phyloP scores from a whole-genome alignment of 2,797 vertebrate species.

The Harpagifer antarcticus region DNA sequence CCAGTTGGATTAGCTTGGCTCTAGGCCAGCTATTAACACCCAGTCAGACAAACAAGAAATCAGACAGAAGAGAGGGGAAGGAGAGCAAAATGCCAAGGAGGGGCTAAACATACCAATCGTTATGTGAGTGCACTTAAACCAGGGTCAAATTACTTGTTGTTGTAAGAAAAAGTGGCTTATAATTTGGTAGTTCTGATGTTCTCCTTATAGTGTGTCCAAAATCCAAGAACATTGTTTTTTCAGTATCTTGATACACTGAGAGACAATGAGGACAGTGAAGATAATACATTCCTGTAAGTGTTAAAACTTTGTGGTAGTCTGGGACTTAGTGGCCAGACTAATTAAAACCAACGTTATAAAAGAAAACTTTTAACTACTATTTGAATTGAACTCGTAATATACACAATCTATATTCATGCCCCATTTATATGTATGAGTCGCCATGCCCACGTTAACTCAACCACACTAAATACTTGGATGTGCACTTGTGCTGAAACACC shows the following conservation, averaged over 20 bases:
- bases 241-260: constrained; percentile 28
- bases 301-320: constrained; percentile 27
- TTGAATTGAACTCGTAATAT: constrained; percentile 12
- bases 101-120: too few species aligned
- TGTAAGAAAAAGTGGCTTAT: background rate
- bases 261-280: constrained; percentile 37
- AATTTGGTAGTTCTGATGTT: constrained; percentile 10
- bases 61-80: constrained; percentile 52
- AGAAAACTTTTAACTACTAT: background rate
- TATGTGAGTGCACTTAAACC: constrained; percentile 13
- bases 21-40: constrained; percentile 76
- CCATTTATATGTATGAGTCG: constrained; percentile 27
- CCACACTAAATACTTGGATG: constrained; percentile 36
- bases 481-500: constrained; percentile 35
- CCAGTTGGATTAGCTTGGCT: constrained; percentile 79
- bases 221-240: background rate
- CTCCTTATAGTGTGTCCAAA: background rate
- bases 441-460: constrained; percentile 22
- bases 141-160: background rate
- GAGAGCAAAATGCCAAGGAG: constrained; percentile 7
- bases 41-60: constrained; percentile 71
- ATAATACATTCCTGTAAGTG: constrained; percentile 35
- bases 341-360: constrained; percentile 33
- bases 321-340: constrained; percentile 26
- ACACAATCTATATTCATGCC: constrained; percentile 35